These are phyloP conservation scores for Pristionchus arcanus DNA, from an alignment of 2,888 invertebrate species.

Conservation along the genomic window DNA sequence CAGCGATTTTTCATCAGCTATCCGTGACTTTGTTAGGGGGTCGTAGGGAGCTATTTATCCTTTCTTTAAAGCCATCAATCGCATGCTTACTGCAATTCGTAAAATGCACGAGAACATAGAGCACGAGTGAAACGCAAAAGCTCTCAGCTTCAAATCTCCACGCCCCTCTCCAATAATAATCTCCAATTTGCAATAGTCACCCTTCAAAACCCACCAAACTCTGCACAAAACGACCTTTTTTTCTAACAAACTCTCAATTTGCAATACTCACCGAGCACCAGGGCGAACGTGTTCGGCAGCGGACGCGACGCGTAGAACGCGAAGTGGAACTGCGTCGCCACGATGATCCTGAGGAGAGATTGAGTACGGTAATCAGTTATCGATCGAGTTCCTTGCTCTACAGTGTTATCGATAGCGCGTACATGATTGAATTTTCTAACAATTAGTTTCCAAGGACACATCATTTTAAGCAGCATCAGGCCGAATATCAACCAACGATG, in stretches of 20 bases:
- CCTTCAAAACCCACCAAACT: too few species aligned
- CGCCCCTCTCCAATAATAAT: too few species aligned
- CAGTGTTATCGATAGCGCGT: too few species aligned
- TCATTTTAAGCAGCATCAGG: too few species aligned
- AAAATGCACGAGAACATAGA: too few species aligned
- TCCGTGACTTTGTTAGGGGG: neutral
- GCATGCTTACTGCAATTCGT: neutral
- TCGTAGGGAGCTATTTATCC: neutral
- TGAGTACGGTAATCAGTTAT: neutral
- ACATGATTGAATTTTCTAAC: too few species aligned
- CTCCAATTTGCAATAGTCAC: too few species aligned
- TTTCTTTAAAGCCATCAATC: neutral
- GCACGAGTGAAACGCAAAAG: neutral
- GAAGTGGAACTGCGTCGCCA: constrained; percentile 96
- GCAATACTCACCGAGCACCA: constrained; percentile 88
- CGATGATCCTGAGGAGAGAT: constrained; percentile 82
- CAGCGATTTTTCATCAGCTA: neutral
- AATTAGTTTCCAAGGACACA: too few species aligned
- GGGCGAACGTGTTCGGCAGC: constrained; percentile 94
- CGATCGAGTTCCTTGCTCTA: neutral
- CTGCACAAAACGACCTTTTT: neutral
- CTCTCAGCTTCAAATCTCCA: neutral
- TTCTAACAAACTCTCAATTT: neutral
- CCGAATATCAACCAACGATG: too few species aligned
- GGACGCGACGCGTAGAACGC: constrained; percentile 96